Evolutionary conservation across 2,113 vertebrate species (phyloP).

Genomic region (Dromaius novaehollandiae): DNA sequence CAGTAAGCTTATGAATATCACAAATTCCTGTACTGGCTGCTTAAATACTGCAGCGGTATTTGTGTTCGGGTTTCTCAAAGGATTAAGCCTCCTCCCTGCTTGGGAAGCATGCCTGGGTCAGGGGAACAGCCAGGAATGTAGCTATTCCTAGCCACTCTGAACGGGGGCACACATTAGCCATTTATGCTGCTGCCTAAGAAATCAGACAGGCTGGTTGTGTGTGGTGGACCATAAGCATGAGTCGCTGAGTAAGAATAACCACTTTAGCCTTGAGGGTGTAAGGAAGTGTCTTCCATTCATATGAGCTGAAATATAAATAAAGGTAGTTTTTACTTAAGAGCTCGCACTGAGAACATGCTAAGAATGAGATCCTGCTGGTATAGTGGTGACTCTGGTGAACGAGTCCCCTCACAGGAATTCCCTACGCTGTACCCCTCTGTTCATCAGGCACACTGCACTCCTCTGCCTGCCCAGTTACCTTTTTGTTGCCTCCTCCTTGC

Average conservation of each 20-base stretch:
- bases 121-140: background rate
- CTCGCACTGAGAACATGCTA: background rate
- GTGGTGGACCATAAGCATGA: background rate
- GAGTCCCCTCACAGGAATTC: rapidly evolving
- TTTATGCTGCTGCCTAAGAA: background rate
- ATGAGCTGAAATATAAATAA: background rate
- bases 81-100: background rate
- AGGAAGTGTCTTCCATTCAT: background rate
- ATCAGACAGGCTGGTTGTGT: background rate
- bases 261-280: background rate
- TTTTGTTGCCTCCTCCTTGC: background rate
- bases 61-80: background rate
- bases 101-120: background rate
- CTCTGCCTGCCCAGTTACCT: background rate
- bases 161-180: background rate
- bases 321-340: background rate
- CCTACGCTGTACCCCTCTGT: background rate
- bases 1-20: background rate
- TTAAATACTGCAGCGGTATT: background rate
- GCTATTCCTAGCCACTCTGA: background rate
- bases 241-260: background rate
- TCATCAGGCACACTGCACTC: background rate
- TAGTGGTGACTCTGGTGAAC: background rate
- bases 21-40: background rate
- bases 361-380: background rate